Evolutionary conservation across 2,888 invertebrate genomes (phyloP), one percentile per base, ranked within the genome.

Genomic region (Drosophila aldrichi): DNA sequence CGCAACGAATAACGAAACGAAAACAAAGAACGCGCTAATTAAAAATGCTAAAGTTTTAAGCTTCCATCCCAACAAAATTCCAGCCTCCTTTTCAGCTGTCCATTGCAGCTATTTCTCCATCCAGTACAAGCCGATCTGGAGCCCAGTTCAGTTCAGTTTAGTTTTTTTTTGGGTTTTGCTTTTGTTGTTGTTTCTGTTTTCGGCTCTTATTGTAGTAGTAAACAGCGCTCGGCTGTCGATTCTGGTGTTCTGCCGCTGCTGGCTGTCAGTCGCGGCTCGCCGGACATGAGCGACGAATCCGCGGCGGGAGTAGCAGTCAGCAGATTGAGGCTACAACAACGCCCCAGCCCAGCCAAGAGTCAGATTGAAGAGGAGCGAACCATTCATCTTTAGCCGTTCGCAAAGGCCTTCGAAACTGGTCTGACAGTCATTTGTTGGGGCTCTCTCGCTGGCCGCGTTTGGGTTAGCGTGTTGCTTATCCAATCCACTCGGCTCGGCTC

Each of bases 21-120:
- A 92, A 92, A 91, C 91, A 92, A 88, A 92, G 89, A 81, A 89
- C 87, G 91, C 92, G 92, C 92, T 92, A 92, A 92, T 92, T 92
- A 92, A 92, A 92, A 92, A 91, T 90, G 91, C 87, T 90, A 85
- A 83, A 90, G 80, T 88, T 79, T 91, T 81, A 87, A 87, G 85
- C 88, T 78, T 74, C 86, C 79, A 79, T 60, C 69, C 56, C 68
- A 64, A 66, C 73, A 70, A 79, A 89, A 89, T 86, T 80, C 87
- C 90, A 90, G 82, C 89, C 84, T 82, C 79, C 77, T 81, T 88
- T 89, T 88, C 90, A 89, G 88, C 88, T 90, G 89, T 90, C 81
- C 82, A 70, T 75, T 84, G 73, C 83, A 75, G 71, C 79, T 81
- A 87, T 87, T 81, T 74, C 82, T 81, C 82, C 82, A 87, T 7